A percentile compares a stretch with the other conserved stretches of the same genome.
phyloP scores from a whole-genome alignment of 2,797 vertebrate species.

The Phoeniculus purpureus region DNA sequence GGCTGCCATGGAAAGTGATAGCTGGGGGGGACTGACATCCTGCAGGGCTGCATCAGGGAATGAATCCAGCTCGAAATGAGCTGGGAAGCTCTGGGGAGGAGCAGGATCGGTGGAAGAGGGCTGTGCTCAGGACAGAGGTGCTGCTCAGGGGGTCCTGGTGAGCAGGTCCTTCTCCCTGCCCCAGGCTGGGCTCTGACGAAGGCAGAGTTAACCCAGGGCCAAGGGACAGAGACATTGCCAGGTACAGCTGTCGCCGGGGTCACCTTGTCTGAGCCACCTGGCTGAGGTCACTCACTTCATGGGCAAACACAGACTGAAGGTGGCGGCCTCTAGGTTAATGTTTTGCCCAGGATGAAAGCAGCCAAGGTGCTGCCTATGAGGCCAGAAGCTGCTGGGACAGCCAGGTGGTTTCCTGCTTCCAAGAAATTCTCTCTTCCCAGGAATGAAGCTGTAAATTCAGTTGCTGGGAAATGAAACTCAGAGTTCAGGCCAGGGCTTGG shows the following conservation, averaged over 20 bases:
- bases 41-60: not conserved
- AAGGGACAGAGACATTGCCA: not conserved
- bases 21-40: not conserved
- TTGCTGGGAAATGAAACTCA: not conserved
- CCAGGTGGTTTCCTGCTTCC: not conserved
- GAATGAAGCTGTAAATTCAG: not conserved
- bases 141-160: rapidly evolving
- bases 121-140: not conserved
- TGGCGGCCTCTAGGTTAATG: not conserved
- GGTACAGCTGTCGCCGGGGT: not conserved
- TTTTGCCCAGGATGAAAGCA: not conserved
- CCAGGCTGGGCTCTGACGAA: not conserved
- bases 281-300: not conserved
- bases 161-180: not conserved
- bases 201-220: not conserved
- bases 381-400: not conserved
- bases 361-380: rapidly evolving
- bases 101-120: not conserved
- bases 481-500: rapidly evolving
- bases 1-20: not conserved
- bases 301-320: not conserved
- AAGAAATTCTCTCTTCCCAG: not conserved
- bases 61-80: not conserved
- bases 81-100: not conserved
- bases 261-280: not conserved